Conservation (phyloP, 1,140 invertebrate species). For the Drosophila parabipectinata region DNA sequence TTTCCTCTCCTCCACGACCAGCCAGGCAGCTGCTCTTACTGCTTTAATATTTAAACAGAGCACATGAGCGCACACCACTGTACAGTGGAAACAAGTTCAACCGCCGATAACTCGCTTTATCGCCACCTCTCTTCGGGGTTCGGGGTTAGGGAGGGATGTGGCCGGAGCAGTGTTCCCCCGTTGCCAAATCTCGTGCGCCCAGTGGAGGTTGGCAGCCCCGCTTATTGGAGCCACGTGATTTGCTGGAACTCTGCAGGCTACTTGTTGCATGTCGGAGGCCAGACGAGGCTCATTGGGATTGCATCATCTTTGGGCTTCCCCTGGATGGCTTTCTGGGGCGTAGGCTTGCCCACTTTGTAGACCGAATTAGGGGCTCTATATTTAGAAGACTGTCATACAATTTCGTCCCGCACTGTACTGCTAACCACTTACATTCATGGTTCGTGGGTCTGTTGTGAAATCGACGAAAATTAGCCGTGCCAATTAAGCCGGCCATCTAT, state of each 20-base stretch:
- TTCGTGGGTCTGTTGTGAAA: constrained; percentile 44
- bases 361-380: too few relatives aligned
- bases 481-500: constrained; percentile 40
- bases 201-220: constrained; percentile 25
- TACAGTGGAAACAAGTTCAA: constrained; percentile 64
- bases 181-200: constrained; percentile 30
- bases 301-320: constrained; percentile 26
- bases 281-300: constrained; percentile 20
- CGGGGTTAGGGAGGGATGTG: too few relatives aligned
- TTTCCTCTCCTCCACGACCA: constrained; percentile 49
- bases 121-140: too few relatives aligned
- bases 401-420: constrained; percentile 1
- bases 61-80: constrained; percentile 39
- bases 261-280: constrained; percentile 33
- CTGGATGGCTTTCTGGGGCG: neutral
- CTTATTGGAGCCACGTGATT: constrained; percentile 47
- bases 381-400: neutral
- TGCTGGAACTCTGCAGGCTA: constrained; percentile 37
- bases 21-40: constrained; percentile 26
- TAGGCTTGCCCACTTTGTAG: neutral
- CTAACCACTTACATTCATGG: constrained; percentile 15
- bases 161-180: neutral
- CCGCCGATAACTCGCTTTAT: constrained; percentile 51
- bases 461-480: constrained; percentile 31
- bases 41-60: constrained; percentile 65